Percentiles rank a stretch among this genome's conserved stretches.
phyloP scores from a whole-genome alignment of 2,888 invertebrate genomes.

The Eugnorisma glareosa region DNA sequence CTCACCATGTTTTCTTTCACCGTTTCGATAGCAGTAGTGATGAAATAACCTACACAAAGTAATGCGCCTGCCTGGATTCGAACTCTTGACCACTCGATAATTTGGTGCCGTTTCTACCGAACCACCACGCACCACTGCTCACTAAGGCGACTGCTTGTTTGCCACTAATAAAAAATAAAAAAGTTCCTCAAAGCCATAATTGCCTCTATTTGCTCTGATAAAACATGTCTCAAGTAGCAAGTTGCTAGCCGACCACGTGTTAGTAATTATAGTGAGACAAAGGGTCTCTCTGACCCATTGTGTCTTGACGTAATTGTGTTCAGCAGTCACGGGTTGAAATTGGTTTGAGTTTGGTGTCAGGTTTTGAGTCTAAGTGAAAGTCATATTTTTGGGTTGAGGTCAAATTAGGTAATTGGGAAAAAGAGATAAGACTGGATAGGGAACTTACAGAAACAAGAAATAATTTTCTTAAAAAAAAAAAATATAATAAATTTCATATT shows the following conservation, averaged over 20 bases:
- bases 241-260: slow-evolving; percentile 75
- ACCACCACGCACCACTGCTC: background rate
- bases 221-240: slow-evolving; percentile 45
- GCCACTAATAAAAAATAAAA: background rate
- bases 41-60: no score
- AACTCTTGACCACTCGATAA: background rate
- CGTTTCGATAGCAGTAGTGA: no score
- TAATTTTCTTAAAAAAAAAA: no score
- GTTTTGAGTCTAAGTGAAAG: no score
- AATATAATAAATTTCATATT: no score
- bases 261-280: slow-evolving; percentile 80
- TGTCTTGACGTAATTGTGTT: slow-evolving; percentile 57
- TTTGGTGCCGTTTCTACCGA: background rate
- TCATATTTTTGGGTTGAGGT: no score
- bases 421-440: no score
- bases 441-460: no score
- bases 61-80: no score
- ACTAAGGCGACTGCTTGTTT: background rate
- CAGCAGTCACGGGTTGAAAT: slow-evolving; percentile 38
- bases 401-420: background rate
- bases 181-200: slow-evolving; percentile 6
- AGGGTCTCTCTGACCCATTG: slow-evolving; percentile 67
- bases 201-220: slow-evolving; percentile 21
- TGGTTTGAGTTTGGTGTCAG: slow-evolving; percentile 29
- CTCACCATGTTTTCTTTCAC: no score